A percentile compares a stretch with the other conserved stretches of the same genome.
phyloP scores from a whole-genome alignment of 2,113 vertebrate species.

The Amblyopsis rosae region DNA sequence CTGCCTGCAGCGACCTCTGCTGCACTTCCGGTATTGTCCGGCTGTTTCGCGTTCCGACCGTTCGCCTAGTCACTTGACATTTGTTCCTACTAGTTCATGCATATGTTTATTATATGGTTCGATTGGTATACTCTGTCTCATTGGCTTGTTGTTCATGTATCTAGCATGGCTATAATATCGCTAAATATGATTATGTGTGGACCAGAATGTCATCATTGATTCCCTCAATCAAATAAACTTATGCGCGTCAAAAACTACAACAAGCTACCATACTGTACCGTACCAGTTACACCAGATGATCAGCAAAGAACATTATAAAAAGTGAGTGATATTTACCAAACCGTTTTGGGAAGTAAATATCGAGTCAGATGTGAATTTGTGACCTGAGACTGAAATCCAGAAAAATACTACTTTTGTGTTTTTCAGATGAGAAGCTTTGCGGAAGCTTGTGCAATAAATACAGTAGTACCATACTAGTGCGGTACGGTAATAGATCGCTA shows the following conservation, averaged over 20 bases:
- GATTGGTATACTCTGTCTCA: too few species aligned
- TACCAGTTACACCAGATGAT: too few species aligned
- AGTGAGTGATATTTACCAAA: too few species aligned
- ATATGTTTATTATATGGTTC: not conserved
- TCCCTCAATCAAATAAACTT: too few species aligned
- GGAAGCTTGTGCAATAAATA: conserved; percentile 29
- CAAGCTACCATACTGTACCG: too few species aligned
- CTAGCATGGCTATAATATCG: not conserved
- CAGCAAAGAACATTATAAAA: too few species aligned
- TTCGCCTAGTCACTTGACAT: not conserved
- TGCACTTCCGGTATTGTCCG: conserved; percentile 59
- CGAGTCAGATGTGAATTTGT: too few species aligned
- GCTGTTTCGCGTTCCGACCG: conserved; percentile 40
- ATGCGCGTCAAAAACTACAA: too few species aligned
- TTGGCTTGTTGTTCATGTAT: not conserved
- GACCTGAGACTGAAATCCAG: too few species aligned
- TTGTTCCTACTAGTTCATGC: conserved; percentile 29
- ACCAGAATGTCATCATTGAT: not conserved
- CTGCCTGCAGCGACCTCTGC: conserved; percentile 59
- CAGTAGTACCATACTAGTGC: too few species aligned
- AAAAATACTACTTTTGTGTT: conserved; percentile 31
- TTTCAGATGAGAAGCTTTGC: conserved; percentile 25
- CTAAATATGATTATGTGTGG: accelerated
- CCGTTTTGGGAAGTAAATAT: too few species aligned
- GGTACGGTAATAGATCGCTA: conserved; percentile 20